phyloP scores from a whole-genome alignment of 2,113 vertebrate species.

The Dryoscopus gambensis region DNA sequence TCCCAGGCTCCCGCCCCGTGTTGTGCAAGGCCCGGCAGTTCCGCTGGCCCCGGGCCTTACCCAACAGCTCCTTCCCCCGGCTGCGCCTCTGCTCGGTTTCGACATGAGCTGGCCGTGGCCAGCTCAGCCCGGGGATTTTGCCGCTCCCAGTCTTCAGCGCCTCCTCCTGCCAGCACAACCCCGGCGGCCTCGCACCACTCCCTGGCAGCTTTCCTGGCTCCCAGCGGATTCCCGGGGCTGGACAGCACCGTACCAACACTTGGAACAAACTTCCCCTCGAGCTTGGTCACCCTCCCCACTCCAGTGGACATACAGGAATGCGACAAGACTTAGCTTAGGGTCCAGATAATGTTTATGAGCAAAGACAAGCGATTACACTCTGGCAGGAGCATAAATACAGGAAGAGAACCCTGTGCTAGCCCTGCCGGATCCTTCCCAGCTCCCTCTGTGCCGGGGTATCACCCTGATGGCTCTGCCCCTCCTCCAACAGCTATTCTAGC shows the following conservation, averaged over 20 bases:
- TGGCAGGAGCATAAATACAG: constrained; percentile 7
- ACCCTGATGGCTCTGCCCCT: background rate
- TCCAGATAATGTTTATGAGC: constrained; percentile 61
- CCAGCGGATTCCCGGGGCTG: background rate
- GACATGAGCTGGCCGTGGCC: background rate
- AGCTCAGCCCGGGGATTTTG: background rate
- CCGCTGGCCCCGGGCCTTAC: background rate
- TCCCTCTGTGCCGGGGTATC: background rate
- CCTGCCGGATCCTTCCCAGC: background rate
- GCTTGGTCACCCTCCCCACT: too few relatives aligned
- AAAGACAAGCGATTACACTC: constrained; percentile 40
- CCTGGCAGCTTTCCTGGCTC: background rate
- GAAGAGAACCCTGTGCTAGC: background rate
- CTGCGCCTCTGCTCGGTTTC: background rate
- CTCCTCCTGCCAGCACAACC: background rate
- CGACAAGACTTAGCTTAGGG: background rate
- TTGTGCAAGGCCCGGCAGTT: background rate
- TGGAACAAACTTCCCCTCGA: background rate
- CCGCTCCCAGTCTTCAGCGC: background rate
- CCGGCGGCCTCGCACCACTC: background rate
- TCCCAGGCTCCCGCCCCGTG: background rate
- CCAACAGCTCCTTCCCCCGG: constrained; percentile 37
- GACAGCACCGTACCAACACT: background rate
- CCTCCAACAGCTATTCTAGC: background rate
- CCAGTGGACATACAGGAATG: background rate